Conservation (phyloP, 2,113 vertebrate species). For the Dicerorhinus sumatrensis region DNA sequence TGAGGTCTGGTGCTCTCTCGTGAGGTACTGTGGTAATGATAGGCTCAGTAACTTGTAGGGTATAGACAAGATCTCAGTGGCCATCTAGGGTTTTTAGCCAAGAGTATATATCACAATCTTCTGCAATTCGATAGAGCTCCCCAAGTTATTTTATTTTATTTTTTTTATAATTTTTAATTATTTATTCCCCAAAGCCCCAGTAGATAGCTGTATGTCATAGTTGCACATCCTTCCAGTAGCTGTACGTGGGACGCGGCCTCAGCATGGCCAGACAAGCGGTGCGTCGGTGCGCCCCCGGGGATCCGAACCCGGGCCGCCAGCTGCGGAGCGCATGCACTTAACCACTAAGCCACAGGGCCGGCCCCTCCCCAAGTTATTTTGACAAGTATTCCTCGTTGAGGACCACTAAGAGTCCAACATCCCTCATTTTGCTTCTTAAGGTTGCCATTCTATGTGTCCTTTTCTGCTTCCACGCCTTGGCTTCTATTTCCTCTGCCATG, state of each 20-base stretch:
- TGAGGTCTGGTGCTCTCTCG: slow-evolving; percentile 29
- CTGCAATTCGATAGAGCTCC: neutral
- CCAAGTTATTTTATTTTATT: slow-evolving; percentile 18
- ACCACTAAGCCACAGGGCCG: no score
- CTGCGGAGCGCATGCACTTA: no score
- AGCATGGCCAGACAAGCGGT: no score
- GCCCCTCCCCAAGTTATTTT: neutral
- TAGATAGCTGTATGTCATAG: no score
- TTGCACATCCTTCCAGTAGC: no score
- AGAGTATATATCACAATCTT: neutral
- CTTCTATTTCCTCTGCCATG: neutral
- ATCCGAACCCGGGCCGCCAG: no score
- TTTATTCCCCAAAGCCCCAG: no score
- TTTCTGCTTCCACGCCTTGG: neutral
- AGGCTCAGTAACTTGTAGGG: slow-evolving; percentile 39
- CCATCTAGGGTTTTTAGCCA: slow-evolving; percentile 2
- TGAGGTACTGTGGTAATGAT: slow-evolving; percentile 26
- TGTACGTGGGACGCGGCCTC: no score
- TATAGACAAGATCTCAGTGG: slow-evolving; percentile 5
- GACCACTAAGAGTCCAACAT: neutral
- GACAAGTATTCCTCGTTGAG: neutral
- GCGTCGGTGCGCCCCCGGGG: no score
- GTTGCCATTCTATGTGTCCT: neutral
- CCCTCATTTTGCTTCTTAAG: slow-evolving; percentile 6
- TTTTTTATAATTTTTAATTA: no score